Conservation (phyloP, 2,113 vertebrate species). For the Elaphurus davidianus region DNA sequence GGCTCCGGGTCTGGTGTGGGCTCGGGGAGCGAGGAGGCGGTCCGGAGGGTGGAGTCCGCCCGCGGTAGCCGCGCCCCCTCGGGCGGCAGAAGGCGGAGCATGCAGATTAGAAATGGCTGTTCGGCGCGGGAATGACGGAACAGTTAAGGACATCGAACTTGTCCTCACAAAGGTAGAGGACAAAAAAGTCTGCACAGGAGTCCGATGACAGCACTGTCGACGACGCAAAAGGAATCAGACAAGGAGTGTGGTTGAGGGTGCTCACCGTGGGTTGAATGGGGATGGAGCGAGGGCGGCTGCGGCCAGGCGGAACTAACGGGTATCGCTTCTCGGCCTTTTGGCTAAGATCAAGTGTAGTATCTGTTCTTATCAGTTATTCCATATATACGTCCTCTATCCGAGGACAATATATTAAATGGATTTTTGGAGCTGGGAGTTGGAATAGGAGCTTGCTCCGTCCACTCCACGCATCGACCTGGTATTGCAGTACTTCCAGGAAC, state of each 20-base stretch:
- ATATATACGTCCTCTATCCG: not conserved
- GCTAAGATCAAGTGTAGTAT: not conserved
- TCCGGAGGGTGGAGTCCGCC: not conserved
- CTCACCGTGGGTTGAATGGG: not conserved
- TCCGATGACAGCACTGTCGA: not conserved
- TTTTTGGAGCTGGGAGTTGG: too few species aligned
- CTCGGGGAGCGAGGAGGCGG: not conserved
- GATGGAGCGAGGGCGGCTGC: not conserved
- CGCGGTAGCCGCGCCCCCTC: not conserved
- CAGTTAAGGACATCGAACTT: not conserved
- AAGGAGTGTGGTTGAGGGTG: not conserved
- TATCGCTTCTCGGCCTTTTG: not conserved
- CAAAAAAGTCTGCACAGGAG: not conserved
- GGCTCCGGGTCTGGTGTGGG: not conserved
- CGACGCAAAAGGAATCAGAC: not conserved
- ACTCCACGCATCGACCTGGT: not conserved
- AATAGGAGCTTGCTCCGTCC: not conserved
- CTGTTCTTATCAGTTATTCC: not conserved
- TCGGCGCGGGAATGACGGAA: not conserved
- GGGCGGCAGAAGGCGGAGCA: not conserved
- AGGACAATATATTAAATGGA: not conserved
- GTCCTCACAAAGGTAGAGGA: not conserved
- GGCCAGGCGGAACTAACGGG: accelerated
- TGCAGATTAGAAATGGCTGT: not conserved
- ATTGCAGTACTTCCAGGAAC: not conserved